Base-by-base conservation (phyloP, 1,140 invertebrate genomes). In the Pygmarrhopalites habei region DNA sequence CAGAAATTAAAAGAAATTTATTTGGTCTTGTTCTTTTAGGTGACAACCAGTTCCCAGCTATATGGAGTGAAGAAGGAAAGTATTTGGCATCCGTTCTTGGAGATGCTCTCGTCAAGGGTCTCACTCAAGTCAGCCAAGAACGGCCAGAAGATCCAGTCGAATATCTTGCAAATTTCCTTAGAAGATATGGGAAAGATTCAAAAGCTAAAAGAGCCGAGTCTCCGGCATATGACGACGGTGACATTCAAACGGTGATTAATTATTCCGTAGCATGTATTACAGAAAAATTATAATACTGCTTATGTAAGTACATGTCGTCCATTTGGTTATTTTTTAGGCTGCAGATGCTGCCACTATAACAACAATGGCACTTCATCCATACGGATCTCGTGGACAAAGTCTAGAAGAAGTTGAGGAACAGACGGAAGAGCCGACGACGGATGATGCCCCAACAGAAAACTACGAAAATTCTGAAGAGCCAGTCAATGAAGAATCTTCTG, bases 101-200 rank as follows among this genome's bases (percentile, higher is more conserved):
- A 46, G 88, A 91, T 80, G 89, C 89, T 47, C 79, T 92, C 58
- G 87, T 91, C 60, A 88, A 87, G 82, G 89, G 88, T 65, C 77
- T 92, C 58, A 88, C 88, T 23, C 87, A 92, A 79, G 86, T 92
- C 46, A 88, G 87, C 49, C 85, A 87, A 62, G 82, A 82, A 62
- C 81, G 88, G 65, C 90, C 89, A 7, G 57, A 26, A 35, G 88
- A 92, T 77, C 90, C 90, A 0, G 83, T 92, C 21, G 84, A 85
- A 1, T 90, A 88, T 73, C 77, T 92, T 19, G 88, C 88, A 5
- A 85, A 84, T 51, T 91, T 88, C 75, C 77, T 92, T 39, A 85
- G 58, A 52, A 55, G 25, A 14, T 70, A 70, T 32, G 53, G 58
- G 1, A 59, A 65, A 2, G 44, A 52, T 19, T 5, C 5, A 35